phyloP scores from a whole-genome alignment of 2,888 invertebrate species.

The Epirrita christyi region DNA sequence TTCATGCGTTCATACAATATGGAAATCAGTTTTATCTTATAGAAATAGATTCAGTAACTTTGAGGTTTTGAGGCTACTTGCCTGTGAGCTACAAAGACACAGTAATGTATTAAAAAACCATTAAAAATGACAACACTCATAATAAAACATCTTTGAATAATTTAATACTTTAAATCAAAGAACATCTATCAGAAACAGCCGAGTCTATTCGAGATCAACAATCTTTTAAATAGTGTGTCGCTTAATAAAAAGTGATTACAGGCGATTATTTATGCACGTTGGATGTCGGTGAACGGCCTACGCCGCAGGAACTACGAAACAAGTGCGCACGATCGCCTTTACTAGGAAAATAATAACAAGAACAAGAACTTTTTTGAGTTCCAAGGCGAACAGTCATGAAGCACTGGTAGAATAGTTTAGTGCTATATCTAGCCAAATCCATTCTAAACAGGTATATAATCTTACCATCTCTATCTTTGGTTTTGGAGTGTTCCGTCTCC shows the following conservation, averaged over 20 bases:
- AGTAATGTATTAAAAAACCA: not conserved
- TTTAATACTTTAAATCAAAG: not conserved
- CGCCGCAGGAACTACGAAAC: slow-evolving; percentile 15
- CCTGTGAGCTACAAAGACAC: too few relatives aligned
- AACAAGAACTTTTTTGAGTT: not conserved
- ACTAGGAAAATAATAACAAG: slow-evolving; percentile 1
- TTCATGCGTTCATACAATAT: too few relatives aligned
- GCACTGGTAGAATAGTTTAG: too few relatives aligned
- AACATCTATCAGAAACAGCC: slow-evolving; percentile 10
- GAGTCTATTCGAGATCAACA: slow-evolving; percentile 56
- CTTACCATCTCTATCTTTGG: too few relatives aligned
- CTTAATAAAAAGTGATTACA: slow-evolving; percentile 68
- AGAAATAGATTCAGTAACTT: too few relatives aligned
- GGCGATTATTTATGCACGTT: slow-evolving; percentile 80
- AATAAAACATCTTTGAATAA: not conserved
- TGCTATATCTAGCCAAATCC: too few relatives aligned
- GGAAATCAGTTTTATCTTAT: too few relatives aligned
- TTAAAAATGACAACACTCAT: not conserved
- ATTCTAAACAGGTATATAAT: too few relatives aligned
- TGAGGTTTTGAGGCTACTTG: too few relatives aligned
- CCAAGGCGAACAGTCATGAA: not conserved
- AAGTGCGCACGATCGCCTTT: slow-evolving; percentile 20
- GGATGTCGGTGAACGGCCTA: slow-evolving; percentile 56
- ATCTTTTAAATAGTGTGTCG: slow-evolving; percentile 71
- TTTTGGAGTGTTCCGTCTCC: too few relatives aligned